A percentile compares a stretch with the other conserved stretches of the same genome.
These are phyloP conservation scores for Salvelinus namaycush DNA, from an alignment of 2,113 vertebrate genomes.

Conservation along the genomic window DNA sequence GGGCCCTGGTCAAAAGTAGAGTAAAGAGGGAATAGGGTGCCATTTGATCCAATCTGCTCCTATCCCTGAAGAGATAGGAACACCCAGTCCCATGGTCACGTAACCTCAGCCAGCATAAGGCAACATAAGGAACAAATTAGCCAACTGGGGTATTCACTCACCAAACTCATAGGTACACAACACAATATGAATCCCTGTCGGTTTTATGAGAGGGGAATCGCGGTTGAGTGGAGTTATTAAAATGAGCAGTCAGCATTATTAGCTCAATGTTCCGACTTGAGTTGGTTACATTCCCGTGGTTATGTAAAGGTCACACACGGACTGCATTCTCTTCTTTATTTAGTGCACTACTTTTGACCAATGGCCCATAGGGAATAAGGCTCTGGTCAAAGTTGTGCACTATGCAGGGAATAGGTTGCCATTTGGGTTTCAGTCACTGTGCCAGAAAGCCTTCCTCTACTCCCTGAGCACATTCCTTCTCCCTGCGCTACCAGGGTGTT, in stretches of 20 bases:
- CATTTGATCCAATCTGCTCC: no score
- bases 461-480: not conserved
- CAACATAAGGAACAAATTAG: slow-evolving; percentile 5
- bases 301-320: not conserved
- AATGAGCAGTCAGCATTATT: not conserved
- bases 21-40: no score
- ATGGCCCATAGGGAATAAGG: no score
- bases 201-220: not conserved
- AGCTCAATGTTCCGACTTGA: not conserved
- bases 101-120: not conserved
- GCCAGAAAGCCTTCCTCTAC: not conserved
- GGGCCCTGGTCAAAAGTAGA: no score
- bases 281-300: not conserved
- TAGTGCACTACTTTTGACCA: not conserved
- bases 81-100: no score
- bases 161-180: not conserved
- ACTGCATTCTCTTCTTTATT: not conserved
- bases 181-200: not conserved
- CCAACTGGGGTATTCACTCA: not conserved
- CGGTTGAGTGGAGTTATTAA: not conserved
- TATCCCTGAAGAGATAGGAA: no score
- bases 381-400: no score
- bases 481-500: not conserved
- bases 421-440: no score
- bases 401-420: no score